Conservation (phyloP, 2,797 vertebrate genomes). For the Aulostomus chinensis region DNA sequence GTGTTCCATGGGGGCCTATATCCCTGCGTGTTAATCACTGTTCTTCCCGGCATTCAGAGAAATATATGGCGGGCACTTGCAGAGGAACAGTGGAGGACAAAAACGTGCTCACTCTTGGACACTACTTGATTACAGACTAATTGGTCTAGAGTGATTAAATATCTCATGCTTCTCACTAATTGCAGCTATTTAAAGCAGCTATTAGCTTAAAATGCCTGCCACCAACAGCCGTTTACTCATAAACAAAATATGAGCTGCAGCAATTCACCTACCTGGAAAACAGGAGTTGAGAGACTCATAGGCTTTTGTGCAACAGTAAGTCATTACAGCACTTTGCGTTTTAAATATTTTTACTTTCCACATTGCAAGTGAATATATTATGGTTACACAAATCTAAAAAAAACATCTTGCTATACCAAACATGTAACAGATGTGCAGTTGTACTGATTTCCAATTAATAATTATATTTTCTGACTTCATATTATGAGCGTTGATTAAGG, state of each 20-base stretch:
- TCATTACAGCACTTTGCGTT: neutral
- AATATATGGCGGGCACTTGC: conserved; percentile 76
- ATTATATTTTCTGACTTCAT: conserved; percentile 42
- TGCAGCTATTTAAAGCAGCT: conserved; percentile 95
- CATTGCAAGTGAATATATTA: conserved; percentile 1
- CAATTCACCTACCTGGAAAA: conserved; percentile 58
- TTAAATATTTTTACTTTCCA: conserved; percentile 7
- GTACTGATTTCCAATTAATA: conserved; percentile 47
- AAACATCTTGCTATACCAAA: conserved; percentile 17
- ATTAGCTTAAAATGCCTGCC: conserved; percentile 99
- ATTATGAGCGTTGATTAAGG: conserved; percentile 45
- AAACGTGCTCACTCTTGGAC: conserved; percentile 83
- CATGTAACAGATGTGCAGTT: conserved; percentile 56
- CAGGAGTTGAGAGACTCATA: conserved; percentile 8
- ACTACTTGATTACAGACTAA: conserved; percentile 92
- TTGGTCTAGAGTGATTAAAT: conserved; percentile 99
- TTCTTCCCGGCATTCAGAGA: conserved; percentile 69
- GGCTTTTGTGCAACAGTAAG: conserved; percentile 2
- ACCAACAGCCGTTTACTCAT: conserved; percentile 91
- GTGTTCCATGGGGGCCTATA: conserved; percentile 78
- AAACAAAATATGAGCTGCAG: conserved; percentile 86
- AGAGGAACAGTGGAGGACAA: conserved; percentile 76
- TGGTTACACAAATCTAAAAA: conserved; percentile 10
- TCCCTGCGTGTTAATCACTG: conserved; percentile 79
- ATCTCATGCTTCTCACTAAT: conserved; percentile 99